A percentile compares a stretch with the other conserved stretches of the same genome.
These are phyloP conservation scores for Pipra filicauda DNA, from an alignment of 2,113 vertebrate species.

Conservation along the genomic window DNA sequence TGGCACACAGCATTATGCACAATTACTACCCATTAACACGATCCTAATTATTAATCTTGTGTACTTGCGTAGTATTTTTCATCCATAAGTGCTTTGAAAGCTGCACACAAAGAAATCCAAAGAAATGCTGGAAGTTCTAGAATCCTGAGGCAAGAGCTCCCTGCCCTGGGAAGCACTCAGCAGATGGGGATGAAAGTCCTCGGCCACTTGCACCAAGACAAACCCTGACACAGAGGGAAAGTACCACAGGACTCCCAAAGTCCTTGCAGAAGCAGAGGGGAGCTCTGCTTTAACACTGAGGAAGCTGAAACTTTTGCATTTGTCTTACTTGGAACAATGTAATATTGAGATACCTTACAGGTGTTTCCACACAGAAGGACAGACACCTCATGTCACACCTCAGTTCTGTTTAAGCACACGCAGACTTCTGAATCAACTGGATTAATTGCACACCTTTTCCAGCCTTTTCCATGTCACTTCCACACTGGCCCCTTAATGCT, in stretches of 20 bases:
- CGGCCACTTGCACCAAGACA: rapidly evolving
- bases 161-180: not conserved
- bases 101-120: not conserved
- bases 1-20: not conserved
- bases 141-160: not conserved
- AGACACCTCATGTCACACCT: not conserved
- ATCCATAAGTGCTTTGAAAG: not conserved
- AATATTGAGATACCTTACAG: not conserved
- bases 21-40: constrained; percentile 1
- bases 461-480: not conserved
- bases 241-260: not conserved
- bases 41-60: constrained; percentile 17
- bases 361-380: not conserved
- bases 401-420: not conserved
- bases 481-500: not conserved
- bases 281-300: not conserved
- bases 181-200: not conserved
- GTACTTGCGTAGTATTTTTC: not conserved
- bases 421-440: not conserved
- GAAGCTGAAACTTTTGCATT: not conserved
- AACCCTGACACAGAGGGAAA: not conserved
- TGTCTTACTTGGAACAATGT: not conserved
- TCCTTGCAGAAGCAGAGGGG: not conserved
- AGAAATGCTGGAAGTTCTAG: not conserved
- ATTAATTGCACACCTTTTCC: not conserved